These are phyloP conservation scores for Procambarus clarkii DNA, from an alignment of 1,140 invertebrate genomes.

Conservation along the genomic window DNA sequence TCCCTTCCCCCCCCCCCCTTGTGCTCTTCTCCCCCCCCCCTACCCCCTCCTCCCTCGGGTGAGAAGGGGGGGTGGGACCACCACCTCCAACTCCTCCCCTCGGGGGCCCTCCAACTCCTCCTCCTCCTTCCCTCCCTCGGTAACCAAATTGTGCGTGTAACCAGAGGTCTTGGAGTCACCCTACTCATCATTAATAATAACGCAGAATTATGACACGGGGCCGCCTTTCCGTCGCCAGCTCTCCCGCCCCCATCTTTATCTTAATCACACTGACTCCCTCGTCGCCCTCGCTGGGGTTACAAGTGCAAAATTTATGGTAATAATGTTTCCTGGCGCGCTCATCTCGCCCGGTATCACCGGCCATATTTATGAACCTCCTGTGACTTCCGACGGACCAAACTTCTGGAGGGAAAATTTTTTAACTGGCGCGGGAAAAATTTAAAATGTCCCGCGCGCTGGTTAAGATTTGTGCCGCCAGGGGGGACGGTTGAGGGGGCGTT, in stretches of 20 bases:
- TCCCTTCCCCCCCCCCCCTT: not conserved
- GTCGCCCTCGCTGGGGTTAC: constrained; percentile 61
- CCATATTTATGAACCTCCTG: constrained; percentile 71
- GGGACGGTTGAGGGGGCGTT: constrained; percentile 52
- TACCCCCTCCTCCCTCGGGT: not conserved
- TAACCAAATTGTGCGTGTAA: constrained; percentile 19
- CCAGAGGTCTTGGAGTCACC: constrained; percentile 59
- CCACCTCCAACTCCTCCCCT: not conserved
- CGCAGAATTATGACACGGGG: constrained; percentile 65
- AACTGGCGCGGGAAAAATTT: not conserved
- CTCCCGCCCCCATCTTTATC: constrained; percentile 63
- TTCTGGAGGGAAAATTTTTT: constrained; percentile 24
- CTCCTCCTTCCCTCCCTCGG: not conserved
- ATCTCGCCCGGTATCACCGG: constrained; percentile 67
- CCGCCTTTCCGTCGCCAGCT: constrained; percentile 66
- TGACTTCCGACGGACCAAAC: constrained; percentile 68
- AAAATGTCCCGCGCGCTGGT: not conserved
- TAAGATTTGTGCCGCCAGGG: not conserved
- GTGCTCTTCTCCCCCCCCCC: not conserved
- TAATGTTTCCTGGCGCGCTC: constrained; percentile 69
- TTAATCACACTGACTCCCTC: constrained; percentile 66
- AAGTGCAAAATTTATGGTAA: constrained; percentile 71
- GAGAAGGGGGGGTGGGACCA: too few relatives aligned
- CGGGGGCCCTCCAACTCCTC: not conserved
- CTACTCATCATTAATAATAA: constrained; percentile 70